phyloP scores from a whole-genome alignment of 2,888 invertebrate species.

The Beris morrisii region DNA sequence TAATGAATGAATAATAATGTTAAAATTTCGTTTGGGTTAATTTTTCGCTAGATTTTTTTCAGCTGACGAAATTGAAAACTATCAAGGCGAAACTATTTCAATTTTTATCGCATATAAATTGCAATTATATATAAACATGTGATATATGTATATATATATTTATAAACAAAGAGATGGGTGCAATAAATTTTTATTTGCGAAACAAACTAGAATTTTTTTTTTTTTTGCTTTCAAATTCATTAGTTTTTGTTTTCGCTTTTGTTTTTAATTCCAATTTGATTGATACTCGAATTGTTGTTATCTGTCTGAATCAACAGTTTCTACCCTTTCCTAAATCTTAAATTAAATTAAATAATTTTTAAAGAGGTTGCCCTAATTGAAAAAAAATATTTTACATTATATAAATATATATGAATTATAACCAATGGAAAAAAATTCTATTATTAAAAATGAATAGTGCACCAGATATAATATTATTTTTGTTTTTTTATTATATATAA shows the following conservation, averaged over 20 bases:
- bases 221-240: too few relatives aligned
- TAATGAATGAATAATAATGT: background rate
- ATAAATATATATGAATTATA: background rate
- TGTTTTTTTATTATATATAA: slow-evolving; percentile 11
- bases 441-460: slow-evolving; percentile 48
- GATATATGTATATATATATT: background rate
- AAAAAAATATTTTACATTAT: background rate
- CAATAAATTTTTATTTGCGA: background rate
- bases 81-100: slow-evolving; percentile 24
- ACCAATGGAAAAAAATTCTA: slow-evolving; percentile 46
- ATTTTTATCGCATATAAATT: background rate
- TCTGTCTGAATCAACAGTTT: slow-evolving; percentile 41
- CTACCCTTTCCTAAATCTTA: background rate
- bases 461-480: slow-evolving; percentile 35
- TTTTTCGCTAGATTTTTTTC: slow-evolving; percentile 2
- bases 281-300: slow-evolving; percentile 1
- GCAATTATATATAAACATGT: too few relatives aligned
- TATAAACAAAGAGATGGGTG: background rate
- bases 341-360: background rate
- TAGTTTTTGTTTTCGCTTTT: background rate
- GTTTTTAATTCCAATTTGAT: background rate
- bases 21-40: slow-evolving; percentile 4
- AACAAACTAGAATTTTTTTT: background rate
- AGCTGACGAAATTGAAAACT: background rate
- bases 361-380: too few relatives aligned